A percentile compares a stretch with the other conserved stretches of the same genome.
These are phyloP conservation scores for Cosmopolites sordidus DNA, from an alignment of 2,888 invertebrate genomes.

Conservation along the genomic window DNA sequence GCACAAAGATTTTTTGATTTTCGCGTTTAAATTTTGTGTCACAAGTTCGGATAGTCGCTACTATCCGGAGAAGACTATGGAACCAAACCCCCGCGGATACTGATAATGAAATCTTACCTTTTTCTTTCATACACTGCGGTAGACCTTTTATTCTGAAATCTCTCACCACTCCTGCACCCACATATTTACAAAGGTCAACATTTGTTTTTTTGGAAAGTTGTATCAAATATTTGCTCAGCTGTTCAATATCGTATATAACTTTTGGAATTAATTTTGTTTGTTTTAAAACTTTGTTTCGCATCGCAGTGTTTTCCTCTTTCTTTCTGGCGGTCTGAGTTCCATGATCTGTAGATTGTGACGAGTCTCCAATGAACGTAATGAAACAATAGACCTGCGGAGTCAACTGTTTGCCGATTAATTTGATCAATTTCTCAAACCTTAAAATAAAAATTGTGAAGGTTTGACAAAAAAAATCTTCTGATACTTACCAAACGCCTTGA, in stretches of 20 bases:
- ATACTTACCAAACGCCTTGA: constrained; percentile 51
- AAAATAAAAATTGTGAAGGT: constrained; percentile 14
- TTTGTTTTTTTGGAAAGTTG: constrained; percentile 58
- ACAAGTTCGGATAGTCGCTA: too few relatives aligned
- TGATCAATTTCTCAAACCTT: constrained; percentile 56
- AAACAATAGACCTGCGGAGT: constrained; percentile 55
- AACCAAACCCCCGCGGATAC: too few relatives aligned
- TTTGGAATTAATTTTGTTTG: constrained; percentile 63
- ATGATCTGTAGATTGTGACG: constrained; percentile 40
- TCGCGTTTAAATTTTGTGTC: too few relatives aligned
- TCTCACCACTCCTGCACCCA: constrained; percentile 60
- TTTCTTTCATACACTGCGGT: too few relatives aligned
- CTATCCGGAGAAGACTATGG: too few relatives aligned
- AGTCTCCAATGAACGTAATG: constrained; percentile 56
- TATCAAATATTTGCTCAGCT: constrained; percentile 57
- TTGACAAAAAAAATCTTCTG: too few relatives aligned
- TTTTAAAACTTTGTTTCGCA: constrained; percentile 54
- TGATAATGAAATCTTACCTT: too few relatives aligned
- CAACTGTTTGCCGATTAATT: constrained; percentile 57
- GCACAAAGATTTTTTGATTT: too few relatives aligned
- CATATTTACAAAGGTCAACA: constrained; percentile 53
- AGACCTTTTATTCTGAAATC: constrained; percentile 54
- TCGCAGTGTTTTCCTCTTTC: constrained; percentile 34
- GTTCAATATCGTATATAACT: constrained; percentile 62
- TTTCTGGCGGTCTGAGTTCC: constrained; percentile 39